phyloP scores from a whole-genome alignment of 2,888 invertebrate genomes.

The Chrysolina oricalcia region DNA sequence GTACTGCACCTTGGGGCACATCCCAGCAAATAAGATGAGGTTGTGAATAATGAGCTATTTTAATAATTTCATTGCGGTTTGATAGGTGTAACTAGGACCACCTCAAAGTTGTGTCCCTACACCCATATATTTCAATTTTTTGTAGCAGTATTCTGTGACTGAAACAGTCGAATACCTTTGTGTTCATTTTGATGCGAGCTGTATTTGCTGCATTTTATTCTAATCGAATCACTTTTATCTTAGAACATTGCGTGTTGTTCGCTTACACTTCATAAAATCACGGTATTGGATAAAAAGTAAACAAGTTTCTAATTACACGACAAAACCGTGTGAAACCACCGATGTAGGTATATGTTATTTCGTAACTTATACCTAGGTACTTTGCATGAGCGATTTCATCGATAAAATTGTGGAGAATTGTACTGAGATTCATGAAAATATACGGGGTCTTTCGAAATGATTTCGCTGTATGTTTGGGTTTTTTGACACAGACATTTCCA shows the following conservation, averaged over 20 bases:
- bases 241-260: slow-evolving; percentile 31
- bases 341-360: slow-evolving; percentile 30
- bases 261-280: slow-evolving; percentile 38
- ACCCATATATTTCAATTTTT: too few relatives aligned
- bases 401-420: slow-evolving; percentile 3
- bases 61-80: too few relatives aligned
- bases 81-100: too few relatives aligned
- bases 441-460: not conserved
- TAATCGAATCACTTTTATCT: not conserved
- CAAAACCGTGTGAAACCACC: slow-evolving; percentile 39
- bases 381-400: slow-evolving; percentile 18
- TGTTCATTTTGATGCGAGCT: too few relatives aligned
- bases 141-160: too few relatives aligned
- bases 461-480: too few relatives aligned
- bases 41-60: too few relatives aligned
- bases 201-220: not conserved
- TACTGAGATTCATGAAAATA: not conserved
- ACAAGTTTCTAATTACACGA: slow-evolving; percentile 36
- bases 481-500: too few relatives aligned
- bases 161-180: too few relatives aligned
- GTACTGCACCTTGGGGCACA: too few relatives aligned
- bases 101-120: too few relatives aligned
- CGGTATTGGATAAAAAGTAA: slow-evolving; percentile 30
- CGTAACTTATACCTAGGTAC: not conserved
- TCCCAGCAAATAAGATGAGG: too few relatives aligned